Conservation (phyloP, 2,888 invertebrate genomes). For the Caenorhabditis angaria region DNA sequence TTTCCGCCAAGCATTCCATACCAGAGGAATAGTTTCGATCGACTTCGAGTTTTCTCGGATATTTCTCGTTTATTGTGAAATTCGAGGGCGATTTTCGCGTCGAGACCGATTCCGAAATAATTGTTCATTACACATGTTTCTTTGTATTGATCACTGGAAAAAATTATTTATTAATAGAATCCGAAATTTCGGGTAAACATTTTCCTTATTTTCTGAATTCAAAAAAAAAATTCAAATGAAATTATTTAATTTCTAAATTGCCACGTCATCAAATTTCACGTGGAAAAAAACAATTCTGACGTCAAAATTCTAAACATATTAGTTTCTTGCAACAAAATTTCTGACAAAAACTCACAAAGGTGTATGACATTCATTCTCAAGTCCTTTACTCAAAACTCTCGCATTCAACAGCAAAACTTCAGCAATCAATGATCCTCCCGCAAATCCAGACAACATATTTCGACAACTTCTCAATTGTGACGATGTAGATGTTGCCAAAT, state of each 20-base stretch:
- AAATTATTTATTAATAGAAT: not conserved
- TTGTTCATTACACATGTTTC: constrained; percentile 98
- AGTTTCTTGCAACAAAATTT: constrained; percentile 1
- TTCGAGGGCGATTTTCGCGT: constrained; percentile 94
- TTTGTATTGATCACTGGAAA: constrained; percentile 81
- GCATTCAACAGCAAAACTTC: constrained; percentile 94
- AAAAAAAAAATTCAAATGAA: not conserved
- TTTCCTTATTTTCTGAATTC: not conserved
- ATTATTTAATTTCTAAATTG: too few species aligned
- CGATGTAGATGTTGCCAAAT: constrained; percentile 22
- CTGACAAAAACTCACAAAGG: constrained; percentile 42
- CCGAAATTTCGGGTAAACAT: not conserved
- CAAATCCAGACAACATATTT: constrained; percentile 49
- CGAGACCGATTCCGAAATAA: constrained; percentile 96
- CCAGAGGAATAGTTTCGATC: constrained; percentile 96
- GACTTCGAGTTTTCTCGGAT: constrained; percentile 83
- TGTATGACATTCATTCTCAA: constrained; percentile 31
- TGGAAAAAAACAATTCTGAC: not conserved
- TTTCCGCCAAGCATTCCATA: constrained; percentile 77
- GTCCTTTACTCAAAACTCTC: constrained; percentile 79
- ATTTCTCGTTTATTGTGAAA: constrained; percentile 96
- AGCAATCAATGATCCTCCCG: constrained; percentile 86
- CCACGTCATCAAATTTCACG: too few species aligned
- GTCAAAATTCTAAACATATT: not conserved
- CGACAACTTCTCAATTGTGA: constrained; percentile 43